Conservation (phyloP, 2,113 vertebrate genomes). For the Nerophis ophidion region DNA sequence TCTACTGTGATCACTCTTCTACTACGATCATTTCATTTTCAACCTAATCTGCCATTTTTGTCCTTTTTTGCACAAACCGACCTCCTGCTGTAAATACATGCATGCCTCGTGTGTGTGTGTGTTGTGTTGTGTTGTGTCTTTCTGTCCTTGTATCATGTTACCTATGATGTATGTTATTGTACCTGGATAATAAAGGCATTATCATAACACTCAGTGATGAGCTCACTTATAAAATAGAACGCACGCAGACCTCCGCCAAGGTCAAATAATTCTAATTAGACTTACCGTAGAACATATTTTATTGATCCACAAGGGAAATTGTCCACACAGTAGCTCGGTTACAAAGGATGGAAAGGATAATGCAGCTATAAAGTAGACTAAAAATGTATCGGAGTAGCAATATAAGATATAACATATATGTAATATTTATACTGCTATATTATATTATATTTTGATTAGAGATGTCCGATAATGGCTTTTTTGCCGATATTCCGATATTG, state of each 20-base stretch:
- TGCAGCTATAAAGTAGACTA: too few species aligned
- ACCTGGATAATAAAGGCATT: constrained; percentile 50
- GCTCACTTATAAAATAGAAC: constrained; percentile 25
- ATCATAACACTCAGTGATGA: constrained; percentile 45
- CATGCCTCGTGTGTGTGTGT: constrained; percentile 43
- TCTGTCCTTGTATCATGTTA: constrained; percentile 25
- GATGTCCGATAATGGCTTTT: too few species aligned
- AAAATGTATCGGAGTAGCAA: too few species aligned
- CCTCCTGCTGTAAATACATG: constrained; percentile 28
- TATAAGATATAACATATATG: too few species aligned
- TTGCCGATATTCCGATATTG: too few species aligned
- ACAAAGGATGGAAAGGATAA: too few species aligned
- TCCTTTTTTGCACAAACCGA: constrained; percentile 13
- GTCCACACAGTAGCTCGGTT: too few species aligned
- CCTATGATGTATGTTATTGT: constrained; percentile 10
- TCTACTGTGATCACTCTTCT: background rate
- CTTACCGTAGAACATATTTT: too few species aligned
- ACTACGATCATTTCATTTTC: background rate
- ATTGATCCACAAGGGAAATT: too few species aligned
- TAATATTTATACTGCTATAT: too few species aligned
- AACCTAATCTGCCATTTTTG: constrained; percentile 3
- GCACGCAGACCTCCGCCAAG: background rate
- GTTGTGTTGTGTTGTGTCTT: constrained; percentile 19
- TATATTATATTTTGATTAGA: too few species aligned
- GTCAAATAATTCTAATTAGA: background rate